These are phyloP conservation scores for Tupaia tana DNA, from an alignment of 2,113 vertebrate genomes.

Conservation along the genomic window DNA sequence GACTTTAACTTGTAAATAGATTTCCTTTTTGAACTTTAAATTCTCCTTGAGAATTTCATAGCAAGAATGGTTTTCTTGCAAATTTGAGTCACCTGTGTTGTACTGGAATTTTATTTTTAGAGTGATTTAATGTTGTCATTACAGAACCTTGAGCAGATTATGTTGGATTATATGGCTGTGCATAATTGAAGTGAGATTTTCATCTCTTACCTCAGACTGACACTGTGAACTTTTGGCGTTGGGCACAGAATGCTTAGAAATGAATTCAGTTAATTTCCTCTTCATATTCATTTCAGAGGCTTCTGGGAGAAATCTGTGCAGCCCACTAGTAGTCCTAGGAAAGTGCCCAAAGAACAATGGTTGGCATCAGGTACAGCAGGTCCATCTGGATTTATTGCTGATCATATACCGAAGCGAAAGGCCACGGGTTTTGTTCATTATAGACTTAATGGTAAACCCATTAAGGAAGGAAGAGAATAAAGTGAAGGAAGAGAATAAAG, in stretches of 20 bases:
- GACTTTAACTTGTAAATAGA: not conserved
- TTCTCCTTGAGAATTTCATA: not conserved
- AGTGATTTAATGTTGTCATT: not conserved
- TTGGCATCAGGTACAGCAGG: not conserved
- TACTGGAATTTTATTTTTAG: not conserved
- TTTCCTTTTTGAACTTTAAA: constrained; percentile 34
- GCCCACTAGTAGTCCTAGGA: not conserved
- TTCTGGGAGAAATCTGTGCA: not conserved
- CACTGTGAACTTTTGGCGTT: not conserved
- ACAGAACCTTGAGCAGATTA: not conserved
- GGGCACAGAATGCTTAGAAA: not conserved
- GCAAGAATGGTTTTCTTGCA: not conserved
- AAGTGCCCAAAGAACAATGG: not conserved
- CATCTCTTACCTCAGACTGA: not conserved
- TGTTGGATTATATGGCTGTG: not conserved
- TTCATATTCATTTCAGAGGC: not conserved
- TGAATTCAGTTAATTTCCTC: not conserved
- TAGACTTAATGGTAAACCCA: not conserved
- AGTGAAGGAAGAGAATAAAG: not conserved
- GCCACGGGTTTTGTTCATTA: not conserved
- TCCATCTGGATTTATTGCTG: not conserved
- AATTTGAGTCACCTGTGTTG: not conserved
- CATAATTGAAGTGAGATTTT: not conserved
- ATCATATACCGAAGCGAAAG: too few relatives aligned
- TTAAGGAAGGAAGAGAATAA: not conserved